Evolutionary conservation across 2,113 vertebrate species (phyloP).

Genomic region (Chaetodon auriga): DNA sequence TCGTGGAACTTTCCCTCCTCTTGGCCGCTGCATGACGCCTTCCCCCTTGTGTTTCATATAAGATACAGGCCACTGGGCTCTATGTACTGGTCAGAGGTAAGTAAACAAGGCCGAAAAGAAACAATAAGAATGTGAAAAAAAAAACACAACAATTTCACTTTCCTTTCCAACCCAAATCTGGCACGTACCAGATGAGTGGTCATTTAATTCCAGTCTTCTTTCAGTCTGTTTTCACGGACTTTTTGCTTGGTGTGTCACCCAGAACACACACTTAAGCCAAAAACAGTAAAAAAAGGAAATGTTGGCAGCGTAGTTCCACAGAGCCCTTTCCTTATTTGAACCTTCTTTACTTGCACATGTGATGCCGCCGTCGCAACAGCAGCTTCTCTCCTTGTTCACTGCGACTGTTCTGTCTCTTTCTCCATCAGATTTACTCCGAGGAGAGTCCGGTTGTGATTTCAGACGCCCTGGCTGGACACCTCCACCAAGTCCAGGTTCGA

Average conservation of each 20-base stretch:
- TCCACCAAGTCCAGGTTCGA: constrained; percentile 81
- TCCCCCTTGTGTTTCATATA: constrained; percentile 80
- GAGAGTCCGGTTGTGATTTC: constrained; percentile 57
- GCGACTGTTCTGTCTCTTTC: not conserved
- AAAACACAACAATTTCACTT: not conserved
- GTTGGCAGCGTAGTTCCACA: not conserved
- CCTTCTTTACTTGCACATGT: not conserved
- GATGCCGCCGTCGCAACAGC: not conserved
- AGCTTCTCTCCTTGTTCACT: not conserved
- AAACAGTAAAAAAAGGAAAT: not conserved
- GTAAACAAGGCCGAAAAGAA: constrained; percentile 1
- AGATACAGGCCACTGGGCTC: constrained; percentile 82
- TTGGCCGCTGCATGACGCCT: constrained; percentile 70
- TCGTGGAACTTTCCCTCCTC: constrained; percentile 78
- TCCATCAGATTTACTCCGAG: constrained; percentile 65
- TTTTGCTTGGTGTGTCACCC: not conserved
- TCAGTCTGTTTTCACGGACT: not conserved
- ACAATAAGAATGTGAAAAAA: not conserved
- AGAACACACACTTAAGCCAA: not conserved
- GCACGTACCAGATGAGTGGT: not conserved
- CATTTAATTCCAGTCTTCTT: not conserved
- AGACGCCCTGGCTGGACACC: constrained; percentile 78
- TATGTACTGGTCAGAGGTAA: constrained; percentile 81
- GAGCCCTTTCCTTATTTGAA: not conserved
- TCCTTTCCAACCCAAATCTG: not conserved